Base-by-base conservation (phyloP, 1,140 invertebrate species). In the honey bee (Apis mellifera) region DNA sequence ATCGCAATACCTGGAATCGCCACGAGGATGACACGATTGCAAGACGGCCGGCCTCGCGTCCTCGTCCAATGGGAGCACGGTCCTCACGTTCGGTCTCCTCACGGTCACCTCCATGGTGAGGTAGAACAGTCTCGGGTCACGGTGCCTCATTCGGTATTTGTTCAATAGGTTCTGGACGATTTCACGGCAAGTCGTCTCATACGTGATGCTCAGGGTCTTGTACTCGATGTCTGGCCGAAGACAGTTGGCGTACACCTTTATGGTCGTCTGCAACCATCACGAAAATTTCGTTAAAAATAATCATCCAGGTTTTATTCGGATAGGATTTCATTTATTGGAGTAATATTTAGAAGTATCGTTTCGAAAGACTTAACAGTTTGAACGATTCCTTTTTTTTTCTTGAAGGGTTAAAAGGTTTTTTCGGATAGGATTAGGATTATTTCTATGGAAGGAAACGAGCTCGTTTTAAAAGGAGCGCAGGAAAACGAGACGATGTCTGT, bases 91-190 rank as follows among this genome's bases (percentile, higher is more conserved):
- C 2, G 97, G 96, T 76, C 96, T 95, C 42, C 96, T 94, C 23
- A 98, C 97, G 2, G 97, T 96, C 52, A 98, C 97, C 94, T 99
- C 98, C 98, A 98, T 98, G 83, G 97, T 98, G 21, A 99, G 95
- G 93, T 97, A 98, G 94, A 98, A 99, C n/a, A 99, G 95, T 88
- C 97, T 96, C 0, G 98, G 97, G 93, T 98, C 98, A 48, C 98
- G 95, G 92, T 98, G 98, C 86, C 97, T 96, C 97, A 98, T 98
- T 90, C 97, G 96, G 91, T 97, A 98, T 95, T 98, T 98, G 90
- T 97, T 96, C 74, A 99, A 94, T n/a, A 98, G 94, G 66, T 97
- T 96, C 72, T 95, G 94, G 4, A 98, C 97, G 60, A 99, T 96
- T 94, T 98, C 97, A 89, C 97, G 96, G 89, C 97, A 97, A 0